These are phyloP conservation scores for Aselliscus stoliczkanus DNA, from an alignment of 2,797 vertebrate species.

Conservation along the genomic window DNA sequence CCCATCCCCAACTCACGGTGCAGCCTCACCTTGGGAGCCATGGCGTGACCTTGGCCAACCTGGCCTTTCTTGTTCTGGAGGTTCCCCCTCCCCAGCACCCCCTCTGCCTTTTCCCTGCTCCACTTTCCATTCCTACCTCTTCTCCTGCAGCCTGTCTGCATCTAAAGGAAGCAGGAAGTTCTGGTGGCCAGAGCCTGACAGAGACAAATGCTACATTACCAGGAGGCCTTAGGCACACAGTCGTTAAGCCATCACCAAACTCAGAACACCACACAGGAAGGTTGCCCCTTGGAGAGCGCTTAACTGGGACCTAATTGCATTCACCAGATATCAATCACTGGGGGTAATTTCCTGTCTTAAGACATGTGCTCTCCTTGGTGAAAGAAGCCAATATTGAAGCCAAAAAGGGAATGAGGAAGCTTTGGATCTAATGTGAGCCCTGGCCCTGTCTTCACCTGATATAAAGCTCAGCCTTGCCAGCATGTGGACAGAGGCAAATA, in stretches of 20 bases:
- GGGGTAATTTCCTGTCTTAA: constrained; percentile 66
- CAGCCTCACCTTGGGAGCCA: neutral
- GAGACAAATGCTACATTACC: constrained; percentile 48
- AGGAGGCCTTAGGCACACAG: neutral
- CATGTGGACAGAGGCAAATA: neutral
- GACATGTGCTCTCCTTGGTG: constrained; percentile 49
- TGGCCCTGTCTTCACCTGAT: neutral
- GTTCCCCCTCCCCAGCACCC: neutral
- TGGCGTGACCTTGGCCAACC: neutral
- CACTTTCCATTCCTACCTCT: neutral
- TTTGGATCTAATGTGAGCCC: neutral
- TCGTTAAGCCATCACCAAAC: neutral
- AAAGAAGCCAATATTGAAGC: neutral
- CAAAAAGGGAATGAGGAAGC: neutral
- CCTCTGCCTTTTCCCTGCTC: neutral
- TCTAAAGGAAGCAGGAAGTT: neutral
- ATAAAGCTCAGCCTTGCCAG: neutral
- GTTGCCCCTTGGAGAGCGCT: constrained; percentile 60
- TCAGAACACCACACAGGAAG: neutral
- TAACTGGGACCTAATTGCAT: constrained; percentile 68
- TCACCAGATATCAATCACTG: constrained; percentile 46
- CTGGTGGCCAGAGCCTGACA: neutral
- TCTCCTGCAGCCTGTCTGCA: neutral
- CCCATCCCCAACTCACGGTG: neutral
- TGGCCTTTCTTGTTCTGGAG: neutral